These are phyloP conservation scores for Phoenicopterus ruber DNA, from an alignment of 2,113 vertebrate species.

Conservation along the genomic window DNA sequence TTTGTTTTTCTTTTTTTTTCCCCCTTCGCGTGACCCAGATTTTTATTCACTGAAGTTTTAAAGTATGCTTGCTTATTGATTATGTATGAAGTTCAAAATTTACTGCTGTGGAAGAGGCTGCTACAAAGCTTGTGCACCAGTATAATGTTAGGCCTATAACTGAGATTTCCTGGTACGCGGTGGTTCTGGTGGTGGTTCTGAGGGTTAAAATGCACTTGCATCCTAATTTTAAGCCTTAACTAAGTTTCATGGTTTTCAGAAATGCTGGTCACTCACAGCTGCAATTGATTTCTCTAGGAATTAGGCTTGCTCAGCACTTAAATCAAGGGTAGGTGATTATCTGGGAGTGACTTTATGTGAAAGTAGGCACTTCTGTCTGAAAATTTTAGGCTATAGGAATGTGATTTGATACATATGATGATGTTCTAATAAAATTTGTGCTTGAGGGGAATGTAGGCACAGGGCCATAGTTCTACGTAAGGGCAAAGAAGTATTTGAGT, in stretches of 20 bases:
- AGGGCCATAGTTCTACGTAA: background rate
- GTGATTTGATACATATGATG: background rate
- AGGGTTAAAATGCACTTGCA: background rate
- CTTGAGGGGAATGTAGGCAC: background rate
- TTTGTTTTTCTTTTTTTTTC: background rate
- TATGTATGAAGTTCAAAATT: background rate
- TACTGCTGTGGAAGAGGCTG: background rate
- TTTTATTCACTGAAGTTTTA: background rate
- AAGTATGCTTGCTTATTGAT: background rate
- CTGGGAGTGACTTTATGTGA: background rate
- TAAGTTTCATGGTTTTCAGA: background rate
- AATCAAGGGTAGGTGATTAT: background rate
- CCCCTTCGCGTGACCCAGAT: background rate
- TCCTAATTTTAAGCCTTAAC: background rate
- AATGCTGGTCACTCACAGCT: background rate
- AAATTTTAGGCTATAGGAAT: background rate
- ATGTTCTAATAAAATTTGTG: background rate
- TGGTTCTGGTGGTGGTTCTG: background rate
- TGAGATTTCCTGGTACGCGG: background rate
- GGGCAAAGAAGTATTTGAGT: background rate
- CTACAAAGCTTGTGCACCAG: background rate
- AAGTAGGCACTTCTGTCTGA: background rate
- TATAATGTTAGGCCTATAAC: background rate
- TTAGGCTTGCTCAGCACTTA: constrained; percentile 24
- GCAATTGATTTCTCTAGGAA: constrained; percentile 20